Base-by-base conservation (phyloP, 2,797 vertebrate genomes). In the Sebastes cheni region DNA sequence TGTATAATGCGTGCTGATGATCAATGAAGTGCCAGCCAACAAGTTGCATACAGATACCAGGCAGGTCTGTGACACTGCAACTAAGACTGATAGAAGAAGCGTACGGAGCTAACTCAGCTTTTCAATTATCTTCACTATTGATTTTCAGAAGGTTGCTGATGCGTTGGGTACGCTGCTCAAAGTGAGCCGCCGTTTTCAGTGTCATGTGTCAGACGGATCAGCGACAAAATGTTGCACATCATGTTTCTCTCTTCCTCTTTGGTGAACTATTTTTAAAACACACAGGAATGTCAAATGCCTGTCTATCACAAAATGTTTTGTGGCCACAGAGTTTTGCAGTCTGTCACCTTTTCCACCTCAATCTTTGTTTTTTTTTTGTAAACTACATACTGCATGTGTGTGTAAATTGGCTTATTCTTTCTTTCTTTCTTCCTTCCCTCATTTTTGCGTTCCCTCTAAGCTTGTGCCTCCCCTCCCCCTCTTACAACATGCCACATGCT, bases 1-100 rank as follows among this genome's bases (percentile, higher is more conserved):
- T 0, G 72, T 70, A 82, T 75, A 89, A 88, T 82, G 54, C 71
- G 76, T 50, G 60, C 77, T 76, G 89, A 74, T 81, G 82, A 92
- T 93, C 92, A 88, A 91, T 92, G 83, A 87, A 81, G 71, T 36
- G 79, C 74, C 74, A 89, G 86, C 81, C 90, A 93, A 92, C 88
- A 88, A 88, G 91, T 92, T 87, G 88, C 67, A 79, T 50, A 32
- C 46, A 76, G 56, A 82, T 72, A 90, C 30, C 61, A 71, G 72
- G 64, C 62, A n/a, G 67, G 58, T 70, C 72, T 50, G 46, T 81
- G 39, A 72, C 79, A 69, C 71, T 11, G 32, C 30, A 36, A n/a
- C 42, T 13, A 39, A 39, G 56, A 50, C n/a, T 5, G 16, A 42
- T 23, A 58, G 50, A 58, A 39, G 69, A 79, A 61, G 2, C 32